Evolutionary conservation across 2,113 vertebrate genomes (phyloP).

Genomic region (Cinclus mexicanus): DNA sequence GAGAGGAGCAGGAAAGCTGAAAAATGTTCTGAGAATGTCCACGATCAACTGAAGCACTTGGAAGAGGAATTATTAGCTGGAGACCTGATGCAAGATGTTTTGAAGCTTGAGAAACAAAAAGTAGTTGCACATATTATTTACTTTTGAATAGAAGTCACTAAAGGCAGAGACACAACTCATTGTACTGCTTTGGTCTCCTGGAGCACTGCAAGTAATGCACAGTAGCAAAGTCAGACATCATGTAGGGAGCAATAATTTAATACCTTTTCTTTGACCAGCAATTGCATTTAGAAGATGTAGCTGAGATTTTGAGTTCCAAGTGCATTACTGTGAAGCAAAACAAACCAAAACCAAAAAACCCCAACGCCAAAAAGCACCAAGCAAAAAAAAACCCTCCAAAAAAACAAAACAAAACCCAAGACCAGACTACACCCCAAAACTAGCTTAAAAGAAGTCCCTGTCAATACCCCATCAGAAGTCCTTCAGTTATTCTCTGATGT

Average conservation of each 20-base stretch:
- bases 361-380: too few species aligned
- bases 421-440: not conserved
- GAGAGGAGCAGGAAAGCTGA: conserved; percentile 80
- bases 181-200: not conserved
- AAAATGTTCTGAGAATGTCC: conserved; percentile 75
- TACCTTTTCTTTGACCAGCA: not conserved
- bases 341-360: not conserved
- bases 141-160: not conserved
- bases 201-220: not conserved
- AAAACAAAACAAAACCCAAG: too few species aligned
- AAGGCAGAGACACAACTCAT: not conserved
- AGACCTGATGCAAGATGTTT: conserved; percentile 74
- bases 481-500: not conserved
- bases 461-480: not conserved
- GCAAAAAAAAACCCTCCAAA: not conserved
- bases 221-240: not conserved
- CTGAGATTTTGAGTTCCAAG: not conserved
- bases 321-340: not conserved
- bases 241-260: not conserved
- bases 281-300: not conserved
- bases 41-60: conserved; percentile 71
- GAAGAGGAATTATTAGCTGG: conserved; percentile 81
- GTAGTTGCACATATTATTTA: conserved; percentile 65
- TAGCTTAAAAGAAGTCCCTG: not conserved
- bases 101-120: conserved; percentile 81